These are phyloP conservation scores for Geococcyx californianus DNA, from an alignment of 2,113 vertebrate genomes.

Conservation along the genomic window DNA sequence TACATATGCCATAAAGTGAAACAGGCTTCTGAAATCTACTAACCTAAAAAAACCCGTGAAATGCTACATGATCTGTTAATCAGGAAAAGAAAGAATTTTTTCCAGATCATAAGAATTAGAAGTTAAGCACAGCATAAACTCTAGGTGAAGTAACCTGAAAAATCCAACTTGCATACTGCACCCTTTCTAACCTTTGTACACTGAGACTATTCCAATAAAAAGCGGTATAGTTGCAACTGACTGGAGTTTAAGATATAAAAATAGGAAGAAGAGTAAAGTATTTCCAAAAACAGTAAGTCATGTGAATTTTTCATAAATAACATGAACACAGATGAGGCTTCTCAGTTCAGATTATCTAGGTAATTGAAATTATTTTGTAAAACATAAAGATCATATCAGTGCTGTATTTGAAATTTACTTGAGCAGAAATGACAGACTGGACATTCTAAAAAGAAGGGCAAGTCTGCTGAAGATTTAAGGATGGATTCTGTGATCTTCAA, in stretches of 20 bases:
- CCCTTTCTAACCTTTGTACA: background rate
- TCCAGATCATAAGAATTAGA: background rate
- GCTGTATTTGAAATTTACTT: background rate
- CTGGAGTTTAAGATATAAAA: background rate
- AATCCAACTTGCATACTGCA: background rate
- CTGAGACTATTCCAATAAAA: background rate
- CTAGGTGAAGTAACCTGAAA: background rate
- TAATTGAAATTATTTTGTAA: background rate
- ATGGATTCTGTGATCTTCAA: background rate
- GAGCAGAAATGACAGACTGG: background rate
- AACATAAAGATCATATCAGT: background rate
- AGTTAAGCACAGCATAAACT: background rate
- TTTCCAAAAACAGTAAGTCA: background rate
- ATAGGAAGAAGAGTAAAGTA: background rate
- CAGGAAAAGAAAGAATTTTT: background rate
- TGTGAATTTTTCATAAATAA: background rate
- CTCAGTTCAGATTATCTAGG: background rate
- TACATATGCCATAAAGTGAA: background rate
- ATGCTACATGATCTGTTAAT: background rate
- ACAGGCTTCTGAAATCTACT: background rate
- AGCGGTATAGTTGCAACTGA: background rate
- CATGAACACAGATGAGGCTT: background rate
- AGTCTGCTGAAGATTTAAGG: background rate
- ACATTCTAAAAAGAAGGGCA: background rate
- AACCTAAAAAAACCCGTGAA: background rate